These are phyloP conservation scores for Acheta domesticus DNA, from an alignment of 2,888 invertebrate species.

Conservation along the genomic window DNA sequence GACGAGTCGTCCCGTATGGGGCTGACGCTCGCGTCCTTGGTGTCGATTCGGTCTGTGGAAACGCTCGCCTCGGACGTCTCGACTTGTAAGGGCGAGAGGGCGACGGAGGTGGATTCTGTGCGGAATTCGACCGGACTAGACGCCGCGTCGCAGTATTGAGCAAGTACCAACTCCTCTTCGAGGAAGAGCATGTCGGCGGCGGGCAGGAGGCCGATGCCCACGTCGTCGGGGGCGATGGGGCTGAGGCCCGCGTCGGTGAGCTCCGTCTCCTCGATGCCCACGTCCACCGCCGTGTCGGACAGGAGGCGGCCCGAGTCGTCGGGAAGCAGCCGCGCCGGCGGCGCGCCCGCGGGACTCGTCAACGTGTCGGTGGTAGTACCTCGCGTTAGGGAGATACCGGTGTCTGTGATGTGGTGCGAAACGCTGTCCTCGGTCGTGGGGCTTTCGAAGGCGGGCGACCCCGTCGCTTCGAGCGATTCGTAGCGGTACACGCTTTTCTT, in stretches of 20 bases:
- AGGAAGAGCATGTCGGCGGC: constrained; percentile 45
- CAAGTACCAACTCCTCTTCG: constrained; percentile 44
- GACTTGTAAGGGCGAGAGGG: constrained; percentile 47
- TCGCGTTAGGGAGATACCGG: constrained; percentile 54
- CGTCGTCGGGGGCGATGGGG: constrained; percentile 55
- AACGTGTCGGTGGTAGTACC: constrained; percentile 50
- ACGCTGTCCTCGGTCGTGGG: constrained; percentile 52
- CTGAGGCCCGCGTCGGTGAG: constrained; percentile 56
- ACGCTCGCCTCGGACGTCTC: constrained; percentile 55
- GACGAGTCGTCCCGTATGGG: constrained; percentile 49
- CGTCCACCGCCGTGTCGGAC: constrained; percentile 50
- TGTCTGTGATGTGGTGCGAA: constrained; percentile 55
- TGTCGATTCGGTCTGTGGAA: constrained; percentile 52
- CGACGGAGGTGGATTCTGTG: constrained; percentile 47
- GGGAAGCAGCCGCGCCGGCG: constrained; percentile 36
- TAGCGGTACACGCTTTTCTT: constrained; percentile 53
- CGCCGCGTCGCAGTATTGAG: constrained; percentile 50
- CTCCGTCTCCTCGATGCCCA: constrained; percentile 52
- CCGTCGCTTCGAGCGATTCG: constrained; percentile 47
- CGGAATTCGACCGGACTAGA: constrained; percentile 54
- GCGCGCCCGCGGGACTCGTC: constrained; percentile 46
- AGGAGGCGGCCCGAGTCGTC: constrained; percentile 44
- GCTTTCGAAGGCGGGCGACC: constrained; percentile 45
- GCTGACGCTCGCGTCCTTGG: constrained; percentile 54
- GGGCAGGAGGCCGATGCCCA: constrained; percentile 41